phyloP scores from a whole-genome alignment of 2,797 vertebrate genomes.

The Ctenopoma kingsleyae region DNA sequence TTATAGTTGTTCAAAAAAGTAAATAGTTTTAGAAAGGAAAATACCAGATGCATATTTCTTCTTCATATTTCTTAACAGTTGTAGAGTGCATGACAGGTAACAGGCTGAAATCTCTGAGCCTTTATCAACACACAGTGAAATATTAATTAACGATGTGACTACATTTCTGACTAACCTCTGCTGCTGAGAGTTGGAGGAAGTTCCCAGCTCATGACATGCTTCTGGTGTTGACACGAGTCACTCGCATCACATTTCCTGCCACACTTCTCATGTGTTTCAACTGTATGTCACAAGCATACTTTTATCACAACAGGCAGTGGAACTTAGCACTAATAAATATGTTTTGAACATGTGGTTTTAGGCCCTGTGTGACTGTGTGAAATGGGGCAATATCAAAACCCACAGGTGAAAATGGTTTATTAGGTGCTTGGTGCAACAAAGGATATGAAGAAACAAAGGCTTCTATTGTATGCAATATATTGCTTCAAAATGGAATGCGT shows the following conservation, averaged over 20 bases:
- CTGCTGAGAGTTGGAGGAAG: slow-evolving; percentile 54
- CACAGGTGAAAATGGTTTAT: not conserved
- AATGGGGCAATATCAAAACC: too few species aligned
- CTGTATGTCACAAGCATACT: slow-evolving; percentile 64
- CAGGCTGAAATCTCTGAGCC: not conserved
- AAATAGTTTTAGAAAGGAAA: not conserved
- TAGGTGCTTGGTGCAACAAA: slow-evolving; percentile 77
- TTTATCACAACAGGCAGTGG: not conserved
- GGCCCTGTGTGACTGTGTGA: not conserved
- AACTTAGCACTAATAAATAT: not conserved
- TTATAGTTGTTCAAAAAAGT: not conserved
- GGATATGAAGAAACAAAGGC: slow-evolving; percentile 45
- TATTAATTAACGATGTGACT: not conserved
- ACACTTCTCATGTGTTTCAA: slow-evolving; percentile 62
- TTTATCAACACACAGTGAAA: not conserved
- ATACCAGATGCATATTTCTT: not conserved
- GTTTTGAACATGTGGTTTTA: not conserved
- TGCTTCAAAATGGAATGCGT: slow-evolving; percentile 23
- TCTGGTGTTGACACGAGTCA: slow-evolving; percentile 55
- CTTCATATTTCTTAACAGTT: too few species aligned
- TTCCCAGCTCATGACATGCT: slow-evolving; percentile 63
- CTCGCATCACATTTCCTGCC: slow-evolving; percentile 66
- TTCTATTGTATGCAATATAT: not conserved
- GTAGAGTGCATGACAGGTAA: too few species aligned
- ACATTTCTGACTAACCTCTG: not conserved